Evolutionary conservation across 2,113 vertebrate genomes (phyloP), one percentile per base, ranked within the genome.

Genomic region (Ptychochromis oligacanthus): DNA sequence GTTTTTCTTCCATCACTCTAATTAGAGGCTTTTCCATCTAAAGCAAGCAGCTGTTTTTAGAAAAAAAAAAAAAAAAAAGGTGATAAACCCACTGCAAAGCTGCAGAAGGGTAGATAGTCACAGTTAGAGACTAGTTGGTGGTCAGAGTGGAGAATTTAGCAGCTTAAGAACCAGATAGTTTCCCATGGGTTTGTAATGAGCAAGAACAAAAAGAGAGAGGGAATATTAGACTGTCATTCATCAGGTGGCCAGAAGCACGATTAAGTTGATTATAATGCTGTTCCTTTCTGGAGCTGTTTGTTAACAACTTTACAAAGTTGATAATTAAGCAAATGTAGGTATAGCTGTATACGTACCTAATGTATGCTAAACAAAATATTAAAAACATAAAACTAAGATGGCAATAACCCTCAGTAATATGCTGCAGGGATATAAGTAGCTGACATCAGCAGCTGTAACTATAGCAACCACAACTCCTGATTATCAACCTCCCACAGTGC

Each of bases 401-500:
- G 46, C 18, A 13, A 65, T 26, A 76, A 43, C 18, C 9, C 6
- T 58, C 26, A 14, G 18, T 34, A 46, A 26, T 60, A 54, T 36
- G 54, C 17, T 9, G 26, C 3, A 12, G 52, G 26, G 14, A 82
- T 74, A 77, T 31, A 77, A 84, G 22, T 5, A 57, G 60, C 43
- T 64, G 17, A 62, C 56, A 84, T 77, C 9, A 75, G 61, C n/a
- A 74, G 76, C 34, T 82, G 85, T 56, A n/a, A 46, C 80, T 61
- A 38, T 80, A 75, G 75, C 55, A 87, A 86, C 90, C 43, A 36
- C 24, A 34, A 85, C 22, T 65, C 18, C 49, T n/a, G 59, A 76
- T 79, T 55, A 75, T 83, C 64, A 81, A 61, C 72, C 28, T 87
- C 82, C 80, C 52, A 40, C 81, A 82, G 78, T 65, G 89, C 56